Evolutionary conservation across 2,797 vertebrate genomes (phyloP).

Genomic region (Eidolon dupreanum): DNA sequence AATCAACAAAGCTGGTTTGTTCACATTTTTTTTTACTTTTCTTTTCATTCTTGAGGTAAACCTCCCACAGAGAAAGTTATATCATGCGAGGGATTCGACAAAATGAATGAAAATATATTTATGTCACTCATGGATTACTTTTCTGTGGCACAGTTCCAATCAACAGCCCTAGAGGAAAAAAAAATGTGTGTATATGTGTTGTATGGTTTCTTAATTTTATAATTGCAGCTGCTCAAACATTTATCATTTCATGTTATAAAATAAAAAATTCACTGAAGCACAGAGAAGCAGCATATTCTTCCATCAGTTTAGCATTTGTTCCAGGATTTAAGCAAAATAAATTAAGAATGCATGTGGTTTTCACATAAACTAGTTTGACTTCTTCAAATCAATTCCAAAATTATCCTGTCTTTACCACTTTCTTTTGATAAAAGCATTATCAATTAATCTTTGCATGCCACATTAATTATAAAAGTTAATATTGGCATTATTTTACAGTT

Average conservation of each 20-base stretch:
- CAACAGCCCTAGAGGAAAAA: conserved; percentile 68
- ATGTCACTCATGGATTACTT: conserved; percentile 80
- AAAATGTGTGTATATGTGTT: not conserved
- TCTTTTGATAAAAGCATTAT: not conserved
- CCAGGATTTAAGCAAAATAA: conserved; percentile 63
- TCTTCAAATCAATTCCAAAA: conserved; percentile 46
- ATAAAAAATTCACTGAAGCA: conserved; percentile 73
- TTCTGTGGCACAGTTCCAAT: conserved; percentile 81
- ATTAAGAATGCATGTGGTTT: conserved; percentile 48
- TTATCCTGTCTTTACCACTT: not conserved
- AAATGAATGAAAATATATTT: conserved; percentile 81
- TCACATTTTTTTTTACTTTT: conserved; percentile 87
- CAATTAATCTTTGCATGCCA: not conserved
- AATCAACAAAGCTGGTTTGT: conserved; percentile 87
- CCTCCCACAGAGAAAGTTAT: conserved; percentile 86
- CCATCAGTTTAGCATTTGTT: conserved; percentile 63
- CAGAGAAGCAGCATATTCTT: conserved; percentile 78
- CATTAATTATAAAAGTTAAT: conserved; percentile 20
- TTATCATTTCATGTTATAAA: conserved; percentile 82
- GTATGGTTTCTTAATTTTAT: conserved; percentile 65
- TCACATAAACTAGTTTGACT: conserved; percentile 2
- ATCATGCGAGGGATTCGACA: conserved; percentile 80
- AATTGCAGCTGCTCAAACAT: conserved; percentile 86
- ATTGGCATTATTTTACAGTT: not conserved
- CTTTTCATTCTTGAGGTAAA: conserved; percentile 81